phyloP scores from a whole-genome alignment of 2,797 vertebrate species.

The Tokudaia muenninki region DNA sequence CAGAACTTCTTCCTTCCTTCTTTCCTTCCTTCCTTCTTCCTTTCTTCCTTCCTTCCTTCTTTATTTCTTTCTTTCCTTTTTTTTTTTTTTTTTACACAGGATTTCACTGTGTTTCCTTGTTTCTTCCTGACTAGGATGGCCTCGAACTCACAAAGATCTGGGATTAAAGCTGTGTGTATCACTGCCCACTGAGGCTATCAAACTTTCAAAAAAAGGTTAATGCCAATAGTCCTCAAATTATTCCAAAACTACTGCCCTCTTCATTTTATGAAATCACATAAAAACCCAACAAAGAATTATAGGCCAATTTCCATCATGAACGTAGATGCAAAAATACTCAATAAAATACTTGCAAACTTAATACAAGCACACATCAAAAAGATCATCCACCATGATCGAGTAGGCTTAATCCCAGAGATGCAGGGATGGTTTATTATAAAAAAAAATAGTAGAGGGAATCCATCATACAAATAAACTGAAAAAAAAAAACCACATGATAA shows the following conservation, averaged over 20 bases:
- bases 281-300: neutral
- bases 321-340: neutral
- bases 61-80: too few species aligned
- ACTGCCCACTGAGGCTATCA: neutral
- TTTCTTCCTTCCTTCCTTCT: too few species aligned
- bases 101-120: neutral
- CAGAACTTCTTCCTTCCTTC: too few species aligned
- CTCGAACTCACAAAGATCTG: neutral
- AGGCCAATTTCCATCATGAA: neutral
- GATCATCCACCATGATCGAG: neutral
- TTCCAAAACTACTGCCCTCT: neutral
- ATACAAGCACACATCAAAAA: neutral
- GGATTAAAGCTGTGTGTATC: neutral
- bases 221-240: neutral
- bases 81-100: accelerated
- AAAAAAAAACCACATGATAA: neutral
- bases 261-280: neutral
- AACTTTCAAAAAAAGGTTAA: neutral
- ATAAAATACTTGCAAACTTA: neutral
- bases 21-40: too few species aligned
- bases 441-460: neutral
- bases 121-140: neutral
- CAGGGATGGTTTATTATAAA: neutral
- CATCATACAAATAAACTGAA: neutral
- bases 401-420: neutral